Evolutionary conservation across 1,140 invertebrate species (phyloP), one percentile per base, ranked within the genome.

Genomic region (Muscidifurax raptorellus): DNA sequence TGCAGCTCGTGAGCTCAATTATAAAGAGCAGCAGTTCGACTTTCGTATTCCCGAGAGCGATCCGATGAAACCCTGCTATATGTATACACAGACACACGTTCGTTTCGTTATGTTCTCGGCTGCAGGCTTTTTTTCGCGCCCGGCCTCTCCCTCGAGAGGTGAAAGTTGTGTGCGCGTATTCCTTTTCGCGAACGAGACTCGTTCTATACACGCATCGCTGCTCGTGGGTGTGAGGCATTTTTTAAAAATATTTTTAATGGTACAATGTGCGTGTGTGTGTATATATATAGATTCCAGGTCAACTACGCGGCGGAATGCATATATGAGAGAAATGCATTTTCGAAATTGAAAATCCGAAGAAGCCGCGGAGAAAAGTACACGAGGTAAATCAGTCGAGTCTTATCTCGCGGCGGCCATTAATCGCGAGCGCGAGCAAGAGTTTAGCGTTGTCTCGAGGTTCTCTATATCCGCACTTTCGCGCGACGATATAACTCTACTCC

Each of bases 371-470:
- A n/a, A 28, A 74, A 82, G 80, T 36, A 36, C 30, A 47, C 64
- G 74, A 78, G 75, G n/a, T 64, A 71, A n/a, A 76, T 71, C 82
- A 44, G 28, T 66, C 66, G 27, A 36, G 28, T 83, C 74, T 69
- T 78, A 83, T 83, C 75, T n/a, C 59, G 78, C 10, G 10, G 18
- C 15, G 82, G 64, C 66, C 82, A 83, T 83, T 77, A 83, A 83
- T 83, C 82, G 81, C 52, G 47, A 28, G 40, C 82, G 27, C 12
- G 22, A n/a, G 52, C 13, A 13, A 64, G 82, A 78, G 82, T 83
- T 83, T 76, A 77, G 52, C 47, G 71, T 40, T 75, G 80, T 82
- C 72, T 67, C 25, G n/a, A n/a, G 10, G 18, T n/a, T 40, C 32
- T 69, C 3, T 30, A n/a, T n/a, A n/a, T 12, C 67, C 27, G 66